Base-by-base conservation (phyloP, 1,140 invertebrate genomes). In the Phenacoccus solenopsis region DNA sequence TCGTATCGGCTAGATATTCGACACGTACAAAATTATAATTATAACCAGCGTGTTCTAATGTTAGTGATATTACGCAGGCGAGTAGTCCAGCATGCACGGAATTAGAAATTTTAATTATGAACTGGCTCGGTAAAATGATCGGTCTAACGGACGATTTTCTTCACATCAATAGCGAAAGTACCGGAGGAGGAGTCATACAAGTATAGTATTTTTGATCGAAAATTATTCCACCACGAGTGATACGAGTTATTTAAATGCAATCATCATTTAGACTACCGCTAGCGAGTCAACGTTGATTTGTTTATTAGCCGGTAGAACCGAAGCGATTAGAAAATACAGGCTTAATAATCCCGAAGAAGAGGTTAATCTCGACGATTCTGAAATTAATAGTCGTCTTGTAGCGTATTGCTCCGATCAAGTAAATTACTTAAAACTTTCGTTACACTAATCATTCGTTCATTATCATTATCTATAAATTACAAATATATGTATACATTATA, bases 101-200 rank as follows among this genome's bases (percentile, higher is more conserved):
- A 79, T 78, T 99, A 70, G 96, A 99, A 83, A 96, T 94, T 73
- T 86, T 96, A 3, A 91, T 96, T 25, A 93, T 97, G 88, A 96
- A 99, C 80, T 99, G 97, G 97, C 79, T 99, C 32, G 95, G 91
- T 4, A 93, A 96, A 81, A 90, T 96, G 84, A 86, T 98, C 16
- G 88, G 91, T 2, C 82, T 98, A 25, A 96, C 96, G 0, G 88
- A 94, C 1, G 86, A 89, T 28, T 97, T 96, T 79, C 82, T 98
- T 0, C 88, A 93, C 75, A 81, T 84, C 72, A 84, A 84, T 74
- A 84, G 86, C 28, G 86, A 85, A 24, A 88, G 89, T 64, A 81
- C 82, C 12, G 91, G 91, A 1, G 95, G 95, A 59, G 95, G 94
- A 16, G 95, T 98, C 1, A 96, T 98, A 74, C 93, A 94, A 82